These are phyloP conservation scores for Sarcophaga subvicina DNA, from an alignment of 2,888 invertebrate species.

Conservation along the genomic window DNA sequence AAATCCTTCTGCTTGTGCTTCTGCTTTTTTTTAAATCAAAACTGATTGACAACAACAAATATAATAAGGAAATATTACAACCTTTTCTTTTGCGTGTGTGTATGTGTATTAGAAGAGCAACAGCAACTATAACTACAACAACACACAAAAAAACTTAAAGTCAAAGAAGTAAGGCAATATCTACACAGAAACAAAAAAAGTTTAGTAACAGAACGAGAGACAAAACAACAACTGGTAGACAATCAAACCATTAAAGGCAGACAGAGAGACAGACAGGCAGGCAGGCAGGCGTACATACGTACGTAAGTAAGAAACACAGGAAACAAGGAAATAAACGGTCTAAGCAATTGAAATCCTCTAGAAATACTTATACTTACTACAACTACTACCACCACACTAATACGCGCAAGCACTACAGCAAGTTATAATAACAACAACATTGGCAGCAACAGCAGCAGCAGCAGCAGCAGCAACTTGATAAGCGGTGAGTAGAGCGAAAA, in stretches of 20 bases:
- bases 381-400: neutral
- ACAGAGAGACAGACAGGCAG: neutral
- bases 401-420: neutral
- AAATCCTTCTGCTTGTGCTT: too few species aligned
- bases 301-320: too few species aligned
- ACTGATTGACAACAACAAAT: too few species aligned
- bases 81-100: too few species aligned
- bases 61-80: too few species aligned
- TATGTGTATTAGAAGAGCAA: neutral
- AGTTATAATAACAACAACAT: neutral
- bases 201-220: neutral
- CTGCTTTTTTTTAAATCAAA: too few species aligned
- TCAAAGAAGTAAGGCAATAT: too few species aligned
- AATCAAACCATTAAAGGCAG: neutral
- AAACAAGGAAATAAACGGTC: conserved; percentile 48
- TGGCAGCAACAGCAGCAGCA: conserved; percentile 5
- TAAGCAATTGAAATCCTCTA: conserved; percentile 60
- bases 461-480: conserved; percentile 30
- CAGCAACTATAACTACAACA: neutral
- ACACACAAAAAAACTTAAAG: too few species aligned
- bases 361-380: conserved; percentile 28
- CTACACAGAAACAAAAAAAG: neutral
- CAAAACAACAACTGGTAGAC: neutral
- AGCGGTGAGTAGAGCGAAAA: conserved; percentile 41
- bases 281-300: conserved; percentile 3